Conservation (phyloP, 2,113 vertebrate genomes). For the Labeo rohita region DNA sequence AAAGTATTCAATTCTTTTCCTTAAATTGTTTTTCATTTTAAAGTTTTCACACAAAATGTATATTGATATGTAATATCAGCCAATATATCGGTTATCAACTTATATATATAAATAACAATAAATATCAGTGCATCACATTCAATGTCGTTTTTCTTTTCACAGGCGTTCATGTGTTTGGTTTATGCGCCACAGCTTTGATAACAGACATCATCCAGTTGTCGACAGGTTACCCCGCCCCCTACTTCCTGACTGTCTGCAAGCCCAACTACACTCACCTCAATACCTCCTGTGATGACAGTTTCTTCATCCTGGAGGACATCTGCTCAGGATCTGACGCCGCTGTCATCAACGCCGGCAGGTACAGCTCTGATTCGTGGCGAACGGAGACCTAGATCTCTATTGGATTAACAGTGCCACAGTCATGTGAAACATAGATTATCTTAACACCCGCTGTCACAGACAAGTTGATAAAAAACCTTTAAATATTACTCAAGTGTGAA, state of each 20-base stretch:
- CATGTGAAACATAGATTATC: not conserved
- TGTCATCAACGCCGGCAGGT: conserved; percentile 95
- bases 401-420: not conserved
- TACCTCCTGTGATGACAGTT: conserved; percentile 91
- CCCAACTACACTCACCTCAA: conserved; percentile 95
- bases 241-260: conserved; percentile 98
- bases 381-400: not conserved
- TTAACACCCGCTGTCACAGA: not conserved
- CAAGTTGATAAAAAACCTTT: not conserved
- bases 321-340: conserved; percentile 88
- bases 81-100: not conserved
- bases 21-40: too few species aligned
- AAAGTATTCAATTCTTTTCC: too few species aligned
- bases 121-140: not conserved
- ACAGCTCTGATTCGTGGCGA: conserved; percentile 51
- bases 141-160: conserved; percentile 33
- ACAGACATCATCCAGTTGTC: conserved; percentile 96
- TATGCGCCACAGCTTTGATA: conserved; percentile 95
- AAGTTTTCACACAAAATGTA: too few species aligned
- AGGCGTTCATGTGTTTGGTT: conserved; percentile 96
- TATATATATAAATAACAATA: too few species aligned
- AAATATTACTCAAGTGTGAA: not conserved
- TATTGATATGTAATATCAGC: not conserved
- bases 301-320: conserved; percentile 93
- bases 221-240: conserved; percentile 93